Evolutionary conservation across 2,797 vertebrate genomes (phyloP).

Genomic region (Nyctalus aviator): DNA sequence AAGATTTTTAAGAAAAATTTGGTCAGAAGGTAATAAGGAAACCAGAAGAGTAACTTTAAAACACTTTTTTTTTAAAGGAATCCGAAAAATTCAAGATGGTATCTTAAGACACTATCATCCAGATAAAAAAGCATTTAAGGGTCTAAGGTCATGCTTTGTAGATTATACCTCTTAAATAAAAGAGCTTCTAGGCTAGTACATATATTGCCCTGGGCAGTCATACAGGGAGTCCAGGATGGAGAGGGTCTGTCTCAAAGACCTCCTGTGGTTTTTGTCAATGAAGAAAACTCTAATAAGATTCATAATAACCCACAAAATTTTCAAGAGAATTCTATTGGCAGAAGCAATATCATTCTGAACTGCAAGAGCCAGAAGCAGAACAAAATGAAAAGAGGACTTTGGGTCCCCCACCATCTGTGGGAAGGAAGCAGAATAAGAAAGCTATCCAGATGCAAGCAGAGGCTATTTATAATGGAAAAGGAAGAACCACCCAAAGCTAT

Average conservation of each 20-base stretch:
- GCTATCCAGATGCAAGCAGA: neutral
- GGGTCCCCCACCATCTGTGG: neutral
- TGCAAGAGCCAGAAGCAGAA: neutral
- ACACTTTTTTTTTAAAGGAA: neutral
- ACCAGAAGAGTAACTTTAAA: neutral
- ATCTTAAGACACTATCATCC: neutral
- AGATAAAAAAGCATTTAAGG: neutral
- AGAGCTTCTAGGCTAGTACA: neutral
- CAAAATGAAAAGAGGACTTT: neutral
- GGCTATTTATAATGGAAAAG: neutral
- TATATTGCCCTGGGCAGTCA: neutral
- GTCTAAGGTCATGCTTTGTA: neutral
- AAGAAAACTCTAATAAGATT: neutral
- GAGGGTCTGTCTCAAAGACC: neutral
- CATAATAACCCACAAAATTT: neutral
- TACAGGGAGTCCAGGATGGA: neutral
- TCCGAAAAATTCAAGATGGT: neutral
- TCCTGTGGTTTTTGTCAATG: neutral
- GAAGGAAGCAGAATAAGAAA: neutral
- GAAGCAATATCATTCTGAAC: neutral
- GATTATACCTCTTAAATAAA: slow-evolving; percentile 7
- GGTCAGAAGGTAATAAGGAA: neutral
- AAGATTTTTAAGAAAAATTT: slow-evolving; percentile 31
- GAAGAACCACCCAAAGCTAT: neutral
- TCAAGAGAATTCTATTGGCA: neutral